phyloP scores from a whole-genome alignment of 2,888 invertebrate species.

The Scaptomyza polygonia region DNA sequence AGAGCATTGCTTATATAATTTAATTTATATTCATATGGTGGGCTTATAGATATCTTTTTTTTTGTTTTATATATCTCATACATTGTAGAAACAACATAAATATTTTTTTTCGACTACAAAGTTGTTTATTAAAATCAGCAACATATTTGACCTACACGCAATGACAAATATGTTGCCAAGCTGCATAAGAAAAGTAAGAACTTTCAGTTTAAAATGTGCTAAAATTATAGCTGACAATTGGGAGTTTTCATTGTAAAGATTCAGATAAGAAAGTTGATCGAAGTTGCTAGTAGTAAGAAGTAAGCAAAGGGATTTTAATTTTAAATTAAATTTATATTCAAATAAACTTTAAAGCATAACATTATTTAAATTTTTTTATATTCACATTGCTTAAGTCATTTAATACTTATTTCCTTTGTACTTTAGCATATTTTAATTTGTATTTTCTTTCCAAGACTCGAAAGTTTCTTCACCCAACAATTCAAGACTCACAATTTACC shows the following conservation, averaged over 20 bases:
- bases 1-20: constrained; percentile 64
- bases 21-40: constrained; percentile 63
- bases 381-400: neutral
- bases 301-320: neutral
- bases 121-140: constrained; percentile 33
- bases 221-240: constrained; percentile 8
- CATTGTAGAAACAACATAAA: constrained; percentile 7
- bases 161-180: constrained; percentile 65
- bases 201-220: constrained; percentile 5
- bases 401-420: neutral
- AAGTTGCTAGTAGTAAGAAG: neutral
- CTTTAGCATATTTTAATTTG: neutral
- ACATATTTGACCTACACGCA: constrained; percentile 71
- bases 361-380: too few species aligned
- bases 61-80: neutral
- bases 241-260: constrained; percentile 6
- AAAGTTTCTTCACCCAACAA: constrained; percentile 32
- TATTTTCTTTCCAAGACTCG: neutral
- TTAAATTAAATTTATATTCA: too few species aligned
- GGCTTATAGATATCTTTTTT: constrained; percentile 10
- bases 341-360: too few species aligned
- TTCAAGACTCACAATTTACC: constrained; percentile 8
- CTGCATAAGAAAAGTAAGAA: constrained; percentile 12
- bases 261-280: constrained; percentile 7
- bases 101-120: constrained; percentile 5